Conservation (phyloP, 2,797 vertebrate species). For the Anisognathus igniventris region DNA sequence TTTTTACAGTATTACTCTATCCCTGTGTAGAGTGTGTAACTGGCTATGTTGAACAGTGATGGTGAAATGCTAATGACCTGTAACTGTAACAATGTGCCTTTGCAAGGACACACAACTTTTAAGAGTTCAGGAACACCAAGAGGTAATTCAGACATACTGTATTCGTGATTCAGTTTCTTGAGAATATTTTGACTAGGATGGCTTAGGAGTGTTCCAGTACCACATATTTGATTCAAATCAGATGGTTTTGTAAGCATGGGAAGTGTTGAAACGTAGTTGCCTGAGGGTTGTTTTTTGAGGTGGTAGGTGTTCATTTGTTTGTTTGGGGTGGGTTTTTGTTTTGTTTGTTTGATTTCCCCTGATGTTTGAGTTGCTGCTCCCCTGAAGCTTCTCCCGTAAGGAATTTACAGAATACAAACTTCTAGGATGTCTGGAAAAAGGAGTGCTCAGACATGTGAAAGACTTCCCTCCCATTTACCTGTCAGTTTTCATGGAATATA, state of each 20-base stretch:
- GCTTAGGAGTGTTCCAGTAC: not conserved
- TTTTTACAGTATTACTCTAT: not conserved
- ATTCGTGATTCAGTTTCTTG: not conserved
- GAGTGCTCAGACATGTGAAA: not conserved
- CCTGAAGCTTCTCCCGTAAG: not conserved
- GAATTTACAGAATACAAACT: not conserved
- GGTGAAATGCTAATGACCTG: not conserved
- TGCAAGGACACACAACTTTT: not conserved
- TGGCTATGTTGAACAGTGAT: accelerated
- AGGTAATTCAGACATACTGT: not conserved
- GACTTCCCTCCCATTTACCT: not conserved
- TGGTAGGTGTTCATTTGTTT: not conserved
- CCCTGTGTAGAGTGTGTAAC: not conserved
- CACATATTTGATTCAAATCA: not conserved
- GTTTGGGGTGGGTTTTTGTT: not conserved
- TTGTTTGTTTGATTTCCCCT: not conserved
- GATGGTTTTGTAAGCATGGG: not conserved
- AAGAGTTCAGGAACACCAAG: not conserved
- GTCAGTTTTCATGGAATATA: not conserved
- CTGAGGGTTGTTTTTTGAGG: not conserved
- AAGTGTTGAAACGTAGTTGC: not conserved
- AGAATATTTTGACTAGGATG: not conserved
- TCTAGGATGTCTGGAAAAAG: not conserved
- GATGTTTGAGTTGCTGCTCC: not conserved
- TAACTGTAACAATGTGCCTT: not conserved